Percentiles rank a stretch among this genome's conserved stretches.
Conservation (phyloP, 2,113 vertebrate genomes). For the Orycteropus afer region DNA sequence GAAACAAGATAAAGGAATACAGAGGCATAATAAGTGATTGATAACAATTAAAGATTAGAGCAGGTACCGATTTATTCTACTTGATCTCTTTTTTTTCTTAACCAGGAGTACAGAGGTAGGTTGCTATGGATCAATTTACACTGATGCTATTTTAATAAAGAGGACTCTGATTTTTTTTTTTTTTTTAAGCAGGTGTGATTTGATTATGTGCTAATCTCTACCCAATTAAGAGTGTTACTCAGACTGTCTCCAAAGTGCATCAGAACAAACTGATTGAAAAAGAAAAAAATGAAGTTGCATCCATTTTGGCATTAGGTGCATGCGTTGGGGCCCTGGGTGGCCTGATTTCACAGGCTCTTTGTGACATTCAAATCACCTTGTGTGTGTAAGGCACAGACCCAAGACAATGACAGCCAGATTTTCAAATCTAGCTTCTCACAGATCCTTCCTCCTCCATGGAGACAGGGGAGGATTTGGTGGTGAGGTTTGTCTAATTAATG, state of each 20-base stretch:
- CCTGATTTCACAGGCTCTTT: background rate
- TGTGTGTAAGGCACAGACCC: conserved; percentile 10
- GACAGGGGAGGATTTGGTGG: background rate
- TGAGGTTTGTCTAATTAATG: conserved; percentile 66
- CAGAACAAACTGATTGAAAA: conserved; percentile 52
- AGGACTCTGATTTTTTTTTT: conserved; percentile 35
- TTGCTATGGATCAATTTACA: conserved; percentile 69
- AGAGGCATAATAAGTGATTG: conserved; percentile 1
- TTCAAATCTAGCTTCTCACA: conserved; percentile 22
- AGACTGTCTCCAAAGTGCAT: conserved; percentile 35
- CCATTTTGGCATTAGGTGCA: background rate
- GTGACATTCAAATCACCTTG: conserved; percentile 49
- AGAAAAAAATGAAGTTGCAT: conserved; percentile 9
- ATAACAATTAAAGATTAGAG: conserved; percentile 62
- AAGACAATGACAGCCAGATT: background rate
- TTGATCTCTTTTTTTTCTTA: background rate
- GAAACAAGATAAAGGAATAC: conserved; percentile 40
- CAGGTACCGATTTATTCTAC: background rate
- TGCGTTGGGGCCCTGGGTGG: background rate
- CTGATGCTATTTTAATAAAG: conserved; percentile 66
- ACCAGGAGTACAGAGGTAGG: background rate
- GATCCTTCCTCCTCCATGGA: conserved; percentile 12
- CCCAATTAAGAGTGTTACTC: conserved; percentile 74
- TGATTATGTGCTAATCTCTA: conserved; percentile 77
- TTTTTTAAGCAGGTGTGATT: conserved; percentile 64